Base-by-base conservation (phyloP, 2,888 invertebrate genomes). In the Tetranychus truncatus region DNA sequence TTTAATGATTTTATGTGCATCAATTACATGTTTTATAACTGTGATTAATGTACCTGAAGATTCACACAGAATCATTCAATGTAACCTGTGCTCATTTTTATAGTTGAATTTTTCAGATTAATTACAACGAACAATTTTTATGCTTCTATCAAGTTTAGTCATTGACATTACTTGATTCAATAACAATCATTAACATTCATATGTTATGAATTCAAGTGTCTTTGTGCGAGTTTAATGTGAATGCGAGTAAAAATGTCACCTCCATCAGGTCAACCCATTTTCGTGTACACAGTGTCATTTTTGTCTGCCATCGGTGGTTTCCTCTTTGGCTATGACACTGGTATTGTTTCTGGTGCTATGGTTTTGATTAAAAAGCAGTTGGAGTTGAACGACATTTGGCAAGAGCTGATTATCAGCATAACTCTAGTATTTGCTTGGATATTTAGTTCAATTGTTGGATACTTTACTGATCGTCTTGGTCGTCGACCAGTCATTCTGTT, bases 251-350 rank as follows among this genome's bases (percentile, higher is more conserved):
- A 5, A 69, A 69, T 69, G 69, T 18, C 69, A 69, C 6, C 21
- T 11, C 1, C n/a, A 20, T 6, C 69, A 24, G 34, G 21, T 69
- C 20, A 24, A 69, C 69, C 69, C 11, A 7, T 69, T 69, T 69
- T 69, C 21, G 34, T 69, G 11, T 69, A 69, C 69, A 24, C 34
- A 11, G 69, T 69, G 7, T 69, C 69, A n/a, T 21, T 69, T 20
- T 24, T 69, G 69, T 69, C 84, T 18, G 83, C 84, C 72, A 80
- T 85, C 15, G 85, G 85, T 6, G 85, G 85, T 1, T 85, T 85
- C 79, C 81, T 86, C 34, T 86, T 86, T 80, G 86, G 86, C n/a
- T 86, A 87, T 80, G 86, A 86, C 79, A 87, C 86, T 0, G 86
- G 86, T 8, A 85, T 86, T 55, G 84, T 86, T 4, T 86, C 86